Evolutionary conservation across 2,797 vertebrate genomes (phyloP).

Genomic region (Anomalospiza imberbis): DNA sequence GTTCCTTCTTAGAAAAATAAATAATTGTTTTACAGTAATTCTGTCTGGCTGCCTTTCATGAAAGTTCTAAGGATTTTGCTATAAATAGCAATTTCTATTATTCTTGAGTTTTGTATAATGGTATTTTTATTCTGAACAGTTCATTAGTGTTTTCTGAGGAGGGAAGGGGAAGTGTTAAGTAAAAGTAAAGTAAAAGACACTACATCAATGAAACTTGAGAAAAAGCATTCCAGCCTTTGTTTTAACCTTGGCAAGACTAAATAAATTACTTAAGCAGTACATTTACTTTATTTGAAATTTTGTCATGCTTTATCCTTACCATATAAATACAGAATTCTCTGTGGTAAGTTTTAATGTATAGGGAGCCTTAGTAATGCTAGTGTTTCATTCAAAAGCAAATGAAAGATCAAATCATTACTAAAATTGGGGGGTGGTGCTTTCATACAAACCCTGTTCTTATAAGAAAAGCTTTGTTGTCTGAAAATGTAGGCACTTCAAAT

Average conservation of each 20-base stretch:
- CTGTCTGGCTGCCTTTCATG: background rate
- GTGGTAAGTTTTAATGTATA: background rate
- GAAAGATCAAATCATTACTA: background rate
- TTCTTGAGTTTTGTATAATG: background rate
- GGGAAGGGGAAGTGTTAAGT: background rate
- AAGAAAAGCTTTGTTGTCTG: background rate
- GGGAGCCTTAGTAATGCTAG: background rate
- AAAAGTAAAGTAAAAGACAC: background rate
- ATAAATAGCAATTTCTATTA: background rate
- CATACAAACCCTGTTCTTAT: background rate
- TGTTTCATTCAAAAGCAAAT: background rate
- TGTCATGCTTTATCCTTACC: background rate
- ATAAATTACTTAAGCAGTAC: background rate
- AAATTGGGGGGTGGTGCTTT: accelerated
- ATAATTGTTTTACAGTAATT: background rate
- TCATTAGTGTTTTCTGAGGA: background rate
- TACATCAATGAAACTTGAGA: background rate
- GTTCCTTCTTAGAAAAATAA: background rate
- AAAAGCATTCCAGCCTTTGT: background rate
- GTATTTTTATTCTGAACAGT: background rate
- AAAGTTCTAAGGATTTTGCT: background rate
- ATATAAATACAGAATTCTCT: background rate
- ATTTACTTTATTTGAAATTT: background rate
- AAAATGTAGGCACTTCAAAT: background rate
- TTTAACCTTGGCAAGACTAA: background rate